These are phyloP conservation scores for Brachypodius melanocephalos DNA, from an alignment of 2,113 vertebrate species.

Conservation along the genomic window DNA sequence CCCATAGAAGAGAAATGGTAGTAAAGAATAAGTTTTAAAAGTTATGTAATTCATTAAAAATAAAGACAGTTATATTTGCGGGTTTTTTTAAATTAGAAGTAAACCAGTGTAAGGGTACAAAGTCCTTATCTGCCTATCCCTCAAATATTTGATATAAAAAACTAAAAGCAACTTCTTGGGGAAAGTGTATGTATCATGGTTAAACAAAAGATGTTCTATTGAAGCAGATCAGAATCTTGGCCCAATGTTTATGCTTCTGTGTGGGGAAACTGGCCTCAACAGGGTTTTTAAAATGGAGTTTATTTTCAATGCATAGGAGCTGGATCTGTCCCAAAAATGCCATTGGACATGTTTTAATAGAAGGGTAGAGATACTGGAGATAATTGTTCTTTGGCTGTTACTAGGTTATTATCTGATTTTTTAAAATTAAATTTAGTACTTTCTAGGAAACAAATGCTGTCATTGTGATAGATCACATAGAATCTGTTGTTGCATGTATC, in stretches of 20 bases:
- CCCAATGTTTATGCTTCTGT: neutral
- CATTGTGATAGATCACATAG: neutral
- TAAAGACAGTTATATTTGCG: neutral
- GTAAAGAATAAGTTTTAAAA: neutral
- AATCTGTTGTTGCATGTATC: neutral
- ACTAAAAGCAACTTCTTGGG: rapidly evolving
- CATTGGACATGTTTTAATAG: neutral
- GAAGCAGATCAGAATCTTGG: neutral
- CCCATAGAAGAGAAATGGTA: neutral
- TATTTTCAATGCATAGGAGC: neutral
- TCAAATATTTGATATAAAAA: neutral
- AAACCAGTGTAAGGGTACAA: neutral
- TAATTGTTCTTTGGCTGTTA: neutral
- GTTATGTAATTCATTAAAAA: neutral
- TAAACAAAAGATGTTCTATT: neutral
- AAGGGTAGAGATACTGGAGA: neutral
- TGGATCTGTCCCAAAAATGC: neutral
- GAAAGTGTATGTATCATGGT: neutral
- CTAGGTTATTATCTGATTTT: neutral
- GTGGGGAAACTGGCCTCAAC: neutral
- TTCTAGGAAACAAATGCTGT: neutral
- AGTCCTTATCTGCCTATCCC: neutral
- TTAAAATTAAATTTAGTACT: neutral
- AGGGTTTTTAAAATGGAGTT: neutral
- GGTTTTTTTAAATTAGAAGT: neutral